These are phyloP conservation scores for Pararge aegeria DNA, from an alignment of 1,140 invertebrate genomes.

Conservation along the genomic window DNA sequence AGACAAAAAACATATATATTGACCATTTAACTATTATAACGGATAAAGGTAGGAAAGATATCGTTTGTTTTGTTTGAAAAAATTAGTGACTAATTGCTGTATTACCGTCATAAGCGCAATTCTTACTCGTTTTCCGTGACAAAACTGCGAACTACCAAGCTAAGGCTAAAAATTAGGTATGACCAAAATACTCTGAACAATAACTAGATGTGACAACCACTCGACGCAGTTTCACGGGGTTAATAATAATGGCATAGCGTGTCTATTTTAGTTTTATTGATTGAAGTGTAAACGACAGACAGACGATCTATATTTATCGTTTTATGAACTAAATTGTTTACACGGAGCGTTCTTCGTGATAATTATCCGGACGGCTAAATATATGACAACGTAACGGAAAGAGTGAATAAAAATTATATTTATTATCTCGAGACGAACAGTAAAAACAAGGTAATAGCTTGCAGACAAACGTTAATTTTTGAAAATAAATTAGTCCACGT, in stretches of 20 bases:
- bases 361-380: slow-evolving; percentile 12
- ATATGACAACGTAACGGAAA: slow-evolving; percentile 14
- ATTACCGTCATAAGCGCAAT: too few relatives aligned
- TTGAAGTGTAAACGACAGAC: slow-evolving; percentile 39
- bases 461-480: neutral
- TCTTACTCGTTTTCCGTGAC: too few relatives aligned
- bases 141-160: too few relatives aligned
- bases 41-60: too few relatives aligned
- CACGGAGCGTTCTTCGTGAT: slow-evolving; percentile 8
- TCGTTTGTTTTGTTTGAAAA: too few relatives aligned
- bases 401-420: slow-evolving; percentile 5
- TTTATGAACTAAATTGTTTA: slow-evolving; percentile 19
- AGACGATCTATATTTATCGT: slow-evolving; percentile 20
- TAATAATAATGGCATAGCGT: slow-evolving; percentile 37
- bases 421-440: slow-evolving; percentile 8
- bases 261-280: slow-evolving; percentile 53
- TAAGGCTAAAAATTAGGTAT: too few relatives aligned
- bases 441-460: slow-evolving; percentile 1
- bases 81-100: too few relatives aligned
- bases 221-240: slow-evolving; percentile 8
- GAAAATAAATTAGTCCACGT: neutral
- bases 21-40: too few relatives aligned
- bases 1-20: too few relatives aligned
- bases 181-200: too few relatives aligned
- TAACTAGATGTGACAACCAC: neutral